phyloP scores from a whole-genome alignment of 2,888 invertebrate species.

The Epinotia brunnichana region DNA sequence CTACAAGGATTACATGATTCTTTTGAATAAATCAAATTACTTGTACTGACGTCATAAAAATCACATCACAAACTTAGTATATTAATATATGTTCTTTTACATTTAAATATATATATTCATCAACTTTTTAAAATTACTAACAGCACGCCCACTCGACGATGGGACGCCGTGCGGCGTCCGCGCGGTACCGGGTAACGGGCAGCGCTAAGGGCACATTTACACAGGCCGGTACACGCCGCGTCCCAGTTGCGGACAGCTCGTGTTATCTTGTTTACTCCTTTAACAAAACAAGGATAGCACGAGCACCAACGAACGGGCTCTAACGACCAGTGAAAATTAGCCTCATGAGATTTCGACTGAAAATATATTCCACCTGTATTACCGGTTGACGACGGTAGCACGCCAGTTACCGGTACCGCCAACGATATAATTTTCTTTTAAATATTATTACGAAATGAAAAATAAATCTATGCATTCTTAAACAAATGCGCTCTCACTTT shows the following conservation, averaged over 20 bases:
- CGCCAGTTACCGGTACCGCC: slow-evolving; percentile 17
- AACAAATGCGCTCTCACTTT: slow-evolving; percentile 74
- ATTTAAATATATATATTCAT: slow-evolving; percentile 48
- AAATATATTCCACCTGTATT: slow-evolving; percentile 1
- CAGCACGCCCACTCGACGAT: slow-evolving; percentile 16
- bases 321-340: too few species aligned
- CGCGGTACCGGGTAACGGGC: neutral
- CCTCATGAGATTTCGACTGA: slow-evolving; percentile 11
- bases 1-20: slow-evolving; percentile 69
- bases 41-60: slow-evolving; percentile 73
- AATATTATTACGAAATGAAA: slow-evolving; percentile 52
- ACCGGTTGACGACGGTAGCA: neutral
- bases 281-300: too few species aligned
- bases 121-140: slow-evolving; percentile 38
- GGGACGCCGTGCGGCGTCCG: neutral
- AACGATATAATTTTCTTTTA: slow-evolving; percentile 32
- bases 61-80: slow-evolving; percentile 68
- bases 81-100: slow-evolving; percentile 50
- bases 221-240: neutral
- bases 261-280: too few species aligned
- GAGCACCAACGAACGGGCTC: too few species aligned
- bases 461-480: slow-evolving; percentile 74
- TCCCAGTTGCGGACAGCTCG: neutral
- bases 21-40: slow-evolving; percentile 70
- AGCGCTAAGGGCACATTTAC: neutral